Conservation (phyloP, 2,797 vertebrate species). For the Taeniopygia guttata region DNA sequence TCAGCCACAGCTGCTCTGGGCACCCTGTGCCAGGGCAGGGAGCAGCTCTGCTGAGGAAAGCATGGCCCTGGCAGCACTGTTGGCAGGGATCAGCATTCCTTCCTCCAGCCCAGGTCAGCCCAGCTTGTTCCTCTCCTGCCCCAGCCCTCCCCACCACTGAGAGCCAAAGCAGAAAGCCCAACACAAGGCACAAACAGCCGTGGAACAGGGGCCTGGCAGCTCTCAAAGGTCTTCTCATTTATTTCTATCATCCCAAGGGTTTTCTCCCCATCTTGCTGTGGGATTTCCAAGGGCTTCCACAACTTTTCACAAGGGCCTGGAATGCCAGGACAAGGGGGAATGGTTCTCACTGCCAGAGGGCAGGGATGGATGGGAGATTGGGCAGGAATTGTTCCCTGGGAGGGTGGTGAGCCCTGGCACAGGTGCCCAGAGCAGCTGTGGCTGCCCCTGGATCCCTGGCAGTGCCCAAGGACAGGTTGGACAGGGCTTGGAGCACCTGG, state of each 20-base stretch:
- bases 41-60: not conserved
- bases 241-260: not conserved
- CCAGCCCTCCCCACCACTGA: not conserved
- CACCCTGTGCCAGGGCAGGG: not conserved
- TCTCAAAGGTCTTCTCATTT: not conserved
- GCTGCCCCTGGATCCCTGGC: not conserved
- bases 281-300: not conserved
- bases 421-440: not conserved
- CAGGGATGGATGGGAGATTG: rapidly evolving
- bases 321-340: not conserved
- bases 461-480: not conserved
- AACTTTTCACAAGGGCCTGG: not conserved
- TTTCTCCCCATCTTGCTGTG: not conserved
- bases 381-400: rapidly evolving
- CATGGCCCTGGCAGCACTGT: rapidly evolving
- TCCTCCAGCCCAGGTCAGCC: not conserved
- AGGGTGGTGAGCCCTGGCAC: not conserved
- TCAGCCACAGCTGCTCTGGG: no score
- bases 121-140: not conserved
- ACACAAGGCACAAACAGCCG: rapidly evolving
- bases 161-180: not conserved
- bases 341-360: not conserved
- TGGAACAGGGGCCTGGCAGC: not conserved
- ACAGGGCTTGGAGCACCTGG: rapidly evolving
- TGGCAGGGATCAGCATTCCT: not conserved